Base-by-base conservation (phyloP, 2,113 vertebrate genomes). In the Hippolais icterina region DNA sequence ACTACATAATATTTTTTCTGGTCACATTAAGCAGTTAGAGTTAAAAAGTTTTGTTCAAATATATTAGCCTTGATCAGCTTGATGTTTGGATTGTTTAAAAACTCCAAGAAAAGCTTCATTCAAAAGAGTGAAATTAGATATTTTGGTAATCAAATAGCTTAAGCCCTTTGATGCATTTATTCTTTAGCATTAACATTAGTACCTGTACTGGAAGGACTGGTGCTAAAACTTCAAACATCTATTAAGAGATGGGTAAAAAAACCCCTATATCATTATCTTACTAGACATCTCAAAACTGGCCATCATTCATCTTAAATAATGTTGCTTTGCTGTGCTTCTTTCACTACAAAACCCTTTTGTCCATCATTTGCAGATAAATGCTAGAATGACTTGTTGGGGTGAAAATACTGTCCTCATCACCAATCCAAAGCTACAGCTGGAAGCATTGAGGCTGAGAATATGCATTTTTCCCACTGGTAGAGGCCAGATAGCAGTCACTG, bases 181-280 rank as follows among this genome's bases (percentile, higher is more conserved):
- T 91, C 15, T 64, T 71, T 50, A 65, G 42, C n/a, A 42, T 59
- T 87, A 92, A 46, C 5, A 2, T 66, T 50, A 44, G 19, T 59
- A 83, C 22, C 15, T 70, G 12, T 54, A 18, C 31, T 71, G 35
- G 35, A 81, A 87, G 47, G 60, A 47, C 24, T 29, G 16, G 15
- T 54, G 64, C 52, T 79, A 52, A 49, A 50, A 75, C 92, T 77
- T 83, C 41, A 82, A 63, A 37, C 6, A 37, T 44, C 37, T 75
- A 10, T 60, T 90, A 77, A 83, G 60, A 74, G 57, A 60, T 22
- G 31, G 94, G 35, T 54, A 20, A 69, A 85, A 50, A 59, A 24
- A 1, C 1, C 0, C 3, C 25, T 12, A 4, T 56, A 56, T 31
- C 0, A 0, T 86, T 76, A 49, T 63, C 41, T 94, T 82, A 44